Base-by-base conservation (phyloP, 2,113 vertebrate genomes). In the Aptenodytes forsteri region DNA sequence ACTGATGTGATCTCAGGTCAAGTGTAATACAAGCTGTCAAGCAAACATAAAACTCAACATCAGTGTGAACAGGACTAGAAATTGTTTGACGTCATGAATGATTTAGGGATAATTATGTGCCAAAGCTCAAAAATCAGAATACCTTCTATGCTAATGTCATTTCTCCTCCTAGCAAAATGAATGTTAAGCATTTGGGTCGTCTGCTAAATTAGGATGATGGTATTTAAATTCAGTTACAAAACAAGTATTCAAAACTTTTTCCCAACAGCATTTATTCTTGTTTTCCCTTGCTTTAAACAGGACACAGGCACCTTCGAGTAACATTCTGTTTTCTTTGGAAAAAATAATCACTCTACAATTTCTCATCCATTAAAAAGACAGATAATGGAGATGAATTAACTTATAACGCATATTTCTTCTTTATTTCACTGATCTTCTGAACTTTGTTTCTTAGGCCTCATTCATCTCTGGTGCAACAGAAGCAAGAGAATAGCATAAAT, bases 91-190 rank as follows among this genome's bases (percentile, higher is more conserved):
- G 71, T 89, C 82, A 59, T 50, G 38, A 61, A 73, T 80, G 18
- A 69, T 91, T 96, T 94, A 95, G 54, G 83, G 65, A 72, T 47
- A 95, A 81, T 70, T 91, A 83, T 72, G 71, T 97, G 52, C 90
- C 90, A 97, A 91, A 97, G 29, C 30, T 72, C 64, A 73, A 59
- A 96, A 86, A 73, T 34, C 82, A 61, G 9, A 34, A 32, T 58
- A 32, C 58, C 44, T 81, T 46, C 67, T 38, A 55, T 73, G 62
- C 82, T 95, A 82, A 82, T 58, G 20, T 62, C 20, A 23, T 94
- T 89, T 97, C 34, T 90, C 49, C 64, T 77, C 27, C 79, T 62
- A 89, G 88, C 77, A 70, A 86, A 38, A 65, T n/a, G 22, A 78
- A 52, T 85, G 30, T 29, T 90, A 90, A 83, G 27, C 58, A 25